Evolutionary conservation across 92 coral and sea anemone genomes (phyloP), one percentile per base, ranked within the genome.

Genomic region (Muricea muricata): DNA sequence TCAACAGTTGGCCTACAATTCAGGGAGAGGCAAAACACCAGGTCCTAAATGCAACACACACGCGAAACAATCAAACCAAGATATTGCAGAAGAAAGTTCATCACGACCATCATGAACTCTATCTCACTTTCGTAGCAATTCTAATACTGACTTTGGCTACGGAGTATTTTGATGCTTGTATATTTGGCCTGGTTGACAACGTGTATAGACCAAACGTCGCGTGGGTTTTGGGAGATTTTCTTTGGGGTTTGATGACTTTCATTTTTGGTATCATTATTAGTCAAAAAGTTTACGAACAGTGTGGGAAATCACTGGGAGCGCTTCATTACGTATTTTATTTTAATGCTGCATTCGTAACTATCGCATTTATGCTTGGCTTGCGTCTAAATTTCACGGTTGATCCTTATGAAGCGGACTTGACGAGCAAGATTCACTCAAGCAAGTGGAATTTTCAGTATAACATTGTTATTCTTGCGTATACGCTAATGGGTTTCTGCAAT

Each of bases 401-500:
- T 63, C 70, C 70, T 63, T 28, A 4, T 26, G 70, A 9, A 4
- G 70, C 70, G 0, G 39, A 63, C 18, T 29, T 63, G 39, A 63
- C 35, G n/a, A 63, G 37, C 37, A 63, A 26, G 37, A 4, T 63
- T 17, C 70, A 63, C 2, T 63, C 70, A 63, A 63, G 70, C 39
- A 15, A 63, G 30, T 63, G 70, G 70, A 63, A 63, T 30, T 63
- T 63, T 32, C 70, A 63, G 30, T 63, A 63, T 26, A 28, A 63
- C 21, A 63, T 63, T 63, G 93, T 93, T 79, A 80, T 94, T 1
- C 17, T 87, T 54, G 90, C 93, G 13, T 86, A 89, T n/a, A 75
- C 90, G 23, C 87, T 81, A 73, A 79, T 87, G 1, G 98, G 98
- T 40, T 70, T 78, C 30, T 92, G 97, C 41, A 90, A 86, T 57